Conservation (phyloP, 2,797 vertebrate species). For the Sus cebifrons region DNA sequence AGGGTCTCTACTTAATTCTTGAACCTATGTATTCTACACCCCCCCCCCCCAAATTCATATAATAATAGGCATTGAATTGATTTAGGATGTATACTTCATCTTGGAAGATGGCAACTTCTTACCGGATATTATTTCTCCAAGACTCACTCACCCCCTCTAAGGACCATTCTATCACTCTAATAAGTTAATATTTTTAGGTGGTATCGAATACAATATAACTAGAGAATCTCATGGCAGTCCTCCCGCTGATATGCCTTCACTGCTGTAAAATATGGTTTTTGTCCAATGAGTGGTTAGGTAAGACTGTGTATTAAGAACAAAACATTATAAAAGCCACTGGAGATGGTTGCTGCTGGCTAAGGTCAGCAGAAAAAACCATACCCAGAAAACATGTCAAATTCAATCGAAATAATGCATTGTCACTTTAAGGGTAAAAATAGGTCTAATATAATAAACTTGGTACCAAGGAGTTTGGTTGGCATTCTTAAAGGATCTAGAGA, state of each 20-base stretch:
- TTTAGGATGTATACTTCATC: not conserved
- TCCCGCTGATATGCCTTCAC: not conserved
- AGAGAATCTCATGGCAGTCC: not conserved
- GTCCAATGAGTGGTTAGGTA: not conserved
- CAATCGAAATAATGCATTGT: not conserved
- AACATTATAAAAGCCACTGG: not conserved
- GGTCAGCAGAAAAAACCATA: not conserved
- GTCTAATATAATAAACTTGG: not conserved
- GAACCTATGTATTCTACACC: not conserved
- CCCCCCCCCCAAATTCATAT: accelerated
- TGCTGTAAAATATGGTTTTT: not conserved
- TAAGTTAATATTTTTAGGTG: not conserved
- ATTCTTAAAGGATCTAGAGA: not conserved
- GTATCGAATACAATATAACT: not conserved
- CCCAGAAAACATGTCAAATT: not conserved
- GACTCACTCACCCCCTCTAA: not conserved
- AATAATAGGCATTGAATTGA: constrained; percentile 22
- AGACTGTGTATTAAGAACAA: not conserved
- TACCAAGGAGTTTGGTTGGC: not conserved
- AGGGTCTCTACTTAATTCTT: constrained; percentile 9
- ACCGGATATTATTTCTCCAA: not conserved
- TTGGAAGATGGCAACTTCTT: not conserved
- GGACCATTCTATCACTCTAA: not conserved
- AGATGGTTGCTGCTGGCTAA: not conserved
- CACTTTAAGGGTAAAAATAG: not conserved